These are phyloP conservation scores for Drosophila diplacantha DNA, from an alignment of 2,888 invertebrate species.

Conservation along the genomic window DNA sequence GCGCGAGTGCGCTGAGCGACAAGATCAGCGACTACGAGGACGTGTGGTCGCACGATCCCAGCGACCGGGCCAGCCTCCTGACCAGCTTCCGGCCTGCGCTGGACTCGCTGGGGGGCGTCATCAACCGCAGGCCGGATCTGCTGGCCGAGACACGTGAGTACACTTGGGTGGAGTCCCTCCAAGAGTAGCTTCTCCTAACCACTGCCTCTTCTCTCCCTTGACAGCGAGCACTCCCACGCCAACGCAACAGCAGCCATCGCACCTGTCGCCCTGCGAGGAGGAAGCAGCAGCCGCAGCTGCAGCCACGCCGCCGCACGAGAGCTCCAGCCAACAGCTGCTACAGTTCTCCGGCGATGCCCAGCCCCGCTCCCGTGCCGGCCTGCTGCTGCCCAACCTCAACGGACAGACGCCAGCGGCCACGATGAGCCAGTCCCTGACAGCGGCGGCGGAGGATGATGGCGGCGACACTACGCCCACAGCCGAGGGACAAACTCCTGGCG, in stretches of 20 bases:
- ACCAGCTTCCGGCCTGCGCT: constrained; percentile 76
- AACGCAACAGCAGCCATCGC: constrained; percentile 74
- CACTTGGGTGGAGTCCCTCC: rapidly evolving
- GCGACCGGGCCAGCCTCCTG: constrained; percentile 80
- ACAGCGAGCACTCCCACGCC: constrained; percentile 81
- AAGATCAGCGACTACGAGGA: constrained; percentile 97
- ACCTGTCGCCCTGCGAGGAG: constrained; percentile 77
- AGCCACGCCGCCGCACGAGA: constrained; percentile 42
- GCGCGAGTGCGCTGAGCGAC: constrained; percentile 91
- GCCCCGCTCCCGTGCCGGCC: constrained; percentile 25
- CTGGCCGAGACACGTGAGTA: constrained; percentile 80
- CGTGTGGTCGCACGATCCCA: constrained; percentile 88
- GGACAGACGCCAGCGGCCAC: constrained; percentile 19
- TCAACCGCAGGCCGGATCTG: constrained; percentile 79
- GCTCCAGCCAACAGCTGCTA: constrained; percentile 64
- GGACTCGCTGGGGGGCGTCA: constrained; percentile 59
- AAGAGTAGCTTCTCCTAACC: neutral
- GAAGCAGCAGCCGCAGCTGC: constrained; percentile 31
- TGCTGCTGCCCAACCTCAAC: constrained; percentile 14
- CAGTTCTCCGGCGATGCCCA: constrained; percentile 73
- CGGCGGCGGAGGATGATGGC: constrained; percentile 62
- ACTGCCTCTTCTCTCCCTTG: neutral
- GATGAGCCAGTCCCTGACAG: constrained; percentile 67
- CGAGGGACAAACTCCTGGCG: constrained; percentile 54
- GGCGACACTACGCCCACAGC: constrained; percentile 75